These are phyloP conservation scores for Zelostemma sp. DNA, from an alignment of 1,140 invertebrate species.

Conservation along the genomic window DNA sequence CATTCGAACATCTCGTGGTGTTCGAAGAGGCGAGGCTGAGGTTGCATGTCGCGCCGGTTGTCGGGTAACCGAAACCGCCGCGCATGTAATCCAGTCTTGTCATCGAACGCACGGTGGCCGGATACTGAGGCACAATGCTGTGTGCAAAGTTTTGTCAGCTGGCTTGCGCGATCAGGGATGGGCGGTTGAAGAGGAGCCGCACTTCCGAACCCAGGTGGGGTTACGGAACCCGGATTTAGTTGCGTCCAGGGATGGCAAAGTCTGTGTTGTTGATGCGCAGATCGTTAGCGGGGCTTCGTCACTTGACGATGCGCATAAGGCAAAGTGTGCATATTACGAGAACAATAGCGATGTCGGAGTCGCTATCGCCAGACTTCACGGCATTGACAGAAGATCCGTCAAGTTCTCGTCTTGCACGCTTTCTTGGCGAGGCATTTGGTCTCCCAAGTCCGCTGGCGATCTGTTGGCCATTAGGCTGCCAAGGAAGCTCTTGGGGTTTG, in stretches of 20 bases:
- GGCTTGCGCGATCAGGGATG: constrained; percentile 13
- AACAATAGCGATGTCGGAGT: neutral
- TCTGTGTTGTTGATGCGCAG: constrained; percentile 32
- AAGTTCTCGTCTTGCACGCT: too few species aligned
- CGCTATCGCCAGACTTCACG: neutral
- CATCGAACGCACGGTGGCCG: too few species aligned
- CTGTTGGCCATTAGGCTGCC: too few species aligned
- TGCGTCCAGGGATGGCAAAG: neutral
- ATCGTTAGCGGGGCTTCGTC: constrained; percentile 21
- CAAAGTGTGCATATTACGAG: neutral
- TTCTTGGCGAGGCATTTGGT: too few species aligned
- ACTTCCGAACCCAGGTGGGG: constrained; percentile 8
- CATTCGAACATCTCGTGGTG: too few species aligned
- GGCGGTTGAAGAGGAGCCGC: constrained; percentile 24
- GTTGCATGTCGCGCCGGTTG: too few species aligned
- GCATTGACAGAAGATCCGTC: constrained; percentile 5
- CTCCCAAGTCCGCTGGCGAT: too few species aligned
- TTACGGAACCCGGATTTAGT: constrained; percentile 34
- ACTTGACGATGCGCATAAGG: neutral
- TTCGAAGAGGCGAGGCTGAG: too few species aligned
- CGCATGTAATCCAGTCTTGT: constrained; percentile 59
- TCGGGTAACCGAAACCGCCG: too few species aligned
- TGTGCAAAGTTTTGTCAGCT: constrained; percentile 13
- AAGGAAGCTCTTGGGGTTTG: too few species aligned
- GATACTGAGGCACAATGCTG: constrained; percentile 55